A percentile compares a stretch with the other conserved stretches of the same genome.
Conservation (phyloP, 2,888 invertebrate genomes). For the Enchytraeus crypticus region DNA sequence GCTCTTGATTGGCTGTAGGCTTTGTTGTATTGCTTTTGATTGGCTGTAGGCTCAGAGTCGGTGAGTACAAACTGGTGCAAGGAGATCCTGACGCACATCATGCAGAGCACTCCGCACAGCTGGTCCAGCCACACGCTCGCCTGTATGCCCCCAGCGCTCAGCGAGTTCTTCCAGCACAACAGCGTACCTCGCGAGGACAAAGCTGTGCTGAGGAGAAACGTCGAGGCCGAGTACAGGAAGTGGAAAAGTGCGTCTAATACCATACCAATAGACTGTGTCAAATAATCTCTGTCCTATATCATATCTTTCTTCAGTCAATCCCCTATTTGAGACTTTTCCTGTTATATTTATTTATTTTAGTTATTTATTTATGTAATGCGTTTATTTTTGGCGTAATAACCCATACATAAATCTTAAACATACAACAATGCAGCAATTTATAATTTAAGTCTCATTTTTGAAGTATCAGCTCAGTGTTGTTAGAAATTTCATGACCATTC, state of each 20-base stretch:
- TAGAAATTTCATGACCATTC: too few species aligned
- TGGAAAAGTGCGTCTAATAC: constrained; percentile 61
- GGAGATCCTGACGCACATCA: constrained; percentile 77
- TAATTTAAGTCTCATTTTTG: neutral
- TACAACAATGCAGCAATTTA: too few species aligned
- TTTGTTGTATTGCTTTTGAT: too few species aligned
- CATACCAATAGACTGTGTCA: neutral
- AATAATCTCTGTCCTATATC: neutral
- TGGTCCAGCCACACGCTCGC: constrained; percentile 88
- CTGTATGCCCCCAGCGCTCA: constrained; percentile 79
- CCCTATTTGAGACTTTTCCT: too few species aligned
- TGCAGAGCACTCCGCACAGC: constrained; percentile 85
- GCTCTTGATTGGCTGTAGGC: too few species aligned
- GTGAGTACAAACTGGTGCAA: constrained; percentile 69
- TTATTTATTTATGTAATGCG: too few species aligned
- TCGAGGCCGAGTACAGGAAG: constrained; percentile 70
- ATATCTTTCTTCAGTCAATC: neutral
- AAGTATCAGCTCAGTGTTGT: neutral
- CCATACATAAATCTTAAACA: too few species aligned
- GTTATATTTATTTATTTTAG: too few species aligned
- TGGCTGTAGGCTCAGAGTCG: constrained; percentile 20
- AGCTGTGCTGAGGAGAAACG: constrained; percentile 64
- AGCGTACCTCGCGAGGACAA: constrained; percentile 63
- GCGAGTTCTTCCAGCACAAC: constrained; percentile 70
- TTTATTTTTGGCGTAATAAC: too few species aligned